Conservation (phyloP, 2,113 vertebrate genomes). For the Phycodurus eques region DNA sequence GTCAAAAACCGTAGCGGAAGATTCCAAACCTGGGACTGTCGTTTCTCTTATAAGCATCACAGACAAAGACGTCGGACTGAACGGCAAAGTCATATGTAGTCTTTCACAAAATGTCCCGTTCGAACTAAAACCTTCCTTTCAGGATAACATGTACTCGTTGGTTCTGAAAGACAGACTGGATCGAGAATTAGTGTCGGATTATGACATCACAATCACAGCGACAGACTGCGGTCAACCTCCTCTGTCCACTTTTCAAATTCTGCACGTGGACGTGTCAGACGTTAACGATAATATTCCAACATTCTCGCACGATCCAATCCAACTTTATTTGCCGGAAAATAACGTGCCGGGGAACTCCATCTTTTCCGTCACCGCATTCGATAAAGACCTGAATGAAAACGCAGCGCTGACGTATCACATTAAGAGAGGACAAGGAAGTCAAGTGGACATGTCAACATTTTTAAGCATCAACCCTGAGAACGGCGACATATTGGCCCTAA, state of each 20-base stretch:
- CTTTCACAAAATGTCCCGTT: slow-evolving; percentile 52
- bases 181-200: slow-evolving; percentile 50
- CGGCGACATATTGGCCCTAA: slow-evolving; percentile 44
- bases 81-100: slow-evolving; percentile 59
- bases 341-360: slow-evolving; percentile 52
- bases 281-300: slow-evolving; percentile 67
- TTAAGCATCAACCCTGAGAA: slow-evolving; percentile 59
- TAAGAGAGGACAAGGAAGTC: neutral
- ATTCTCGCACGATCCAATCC: slow-evolving; percentile 50
- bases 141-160: slow-evolving; percentile 68
- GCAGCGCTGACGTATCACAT: slow-evolving; percentile 49
- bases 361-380: slow-evolving; percentile 53
- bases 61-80: slow-evolving; percentile 57
- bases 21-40: slow-evolving; percentile 60
- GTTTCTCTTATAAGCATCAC: slow-evolving; percentile 65
- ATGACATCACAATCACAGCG: slow-evolving; percentile 55
- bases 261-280: slow-evolving; percentile 58
- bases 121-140: slow-evolving; percentile 64
- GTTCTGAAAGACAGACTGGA: slow-evolving; percentile 53
- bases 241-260: slow-evolving; percentile 42
- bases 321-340: slow-evolving; percentile 66
- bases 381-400: slow-evolving; percentile 65
- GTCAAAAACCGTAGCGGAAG: slow-evolving; percentile 51
- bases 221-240: slow-evolving; percentile 60
- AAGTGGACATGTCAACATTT: slow-evolving; percentile 24